A percentile compares a stretch with the other conserved stretches of the same genome.
Conservation (phyloP, 2,113 vertebrate genomes). For the Crotalus viridis region DNA sequence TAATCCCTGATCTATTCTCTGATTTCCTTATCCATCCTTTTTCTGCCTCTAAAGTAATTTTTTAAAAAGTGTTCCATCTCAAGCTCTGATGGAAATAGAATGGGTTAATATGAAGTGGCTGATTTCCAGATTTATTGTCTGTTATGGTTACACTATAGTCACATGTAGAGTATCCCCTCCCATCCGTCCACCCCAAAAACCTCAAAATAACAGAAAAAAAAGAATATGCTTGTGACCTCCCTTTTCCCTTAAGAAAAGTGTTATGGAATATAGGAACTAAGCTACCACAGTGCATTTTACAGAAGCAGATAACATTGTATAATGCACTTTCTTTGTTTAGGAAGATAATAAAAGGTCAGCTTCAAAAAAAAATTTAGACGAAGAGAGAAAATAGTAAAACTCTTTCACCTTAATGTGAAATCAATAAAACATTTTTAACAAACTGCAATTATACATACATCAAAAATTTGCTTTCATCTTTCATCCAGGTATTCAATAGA, state of each 20-base stretch:
- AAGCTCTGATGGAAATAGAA: background rate
- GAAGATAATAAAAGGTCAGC: background rate
- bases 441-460: constrained; percentile 41
- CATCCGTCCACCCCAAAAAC: constrained; percentile 12
- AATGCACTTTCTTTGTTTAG: background rate
- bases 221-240: background rate
- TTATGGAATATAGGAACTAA: background rate
- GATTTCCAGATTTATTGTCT: background rate
- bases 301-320: background rate
- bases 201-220: constrained; percentile 19
- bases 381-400: background rate
- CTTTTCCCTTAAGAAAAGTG: constrained; percentile 10
- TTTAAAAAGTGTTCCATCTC: background rate
- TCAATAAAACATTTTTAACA: constrained; percentile 35
- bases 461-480: constrained; percentile 46
- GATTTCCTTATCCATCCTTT: background rate
- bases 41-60: background rate
- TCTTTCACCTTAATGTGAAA: constrained; percentile 10
- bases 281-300: background rate
- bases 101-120: background rate
- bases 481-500: constrained; percentile 91
- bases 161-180: background rate
- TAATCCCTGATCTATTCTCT: constrained; percentile 25
- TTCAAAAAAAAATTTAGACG: background rate
- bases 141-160: background rate